phyloP scores from a whole-genome alignment of 92 coral and sea anemone genomes.

The Porites cylindrica region DNA sequence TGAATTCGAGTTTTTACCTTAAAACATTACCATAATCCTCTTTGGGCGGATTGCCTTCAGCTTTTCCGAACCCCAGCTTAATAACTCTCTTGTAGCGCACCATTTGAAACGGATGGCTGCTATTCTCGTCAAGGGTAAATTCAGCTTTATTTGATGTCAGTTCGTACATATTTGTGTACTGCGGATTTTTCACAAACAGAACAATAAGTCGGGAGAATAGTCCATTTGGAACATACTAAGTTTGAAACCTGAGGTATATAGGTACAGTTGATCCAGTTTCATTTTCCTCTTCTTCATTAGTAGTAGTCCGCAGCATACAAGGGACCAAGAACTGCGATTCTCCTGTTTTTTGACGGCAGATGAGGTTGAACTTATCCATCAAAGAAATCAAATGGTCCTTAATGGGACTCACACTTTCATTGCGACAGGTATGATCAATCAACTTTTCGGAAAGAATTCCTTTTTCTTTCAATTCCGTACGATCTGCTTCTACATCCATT shows the following conservation, averaged over 20 bases:
- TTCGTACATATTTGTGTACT: not conserved
- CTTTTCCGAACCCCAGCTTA: not conserved
- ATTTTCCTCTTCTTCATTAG: not conserved
- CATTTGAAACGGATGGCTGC: not conserved
- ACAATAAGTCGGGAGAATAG: conserved; percentile 7
- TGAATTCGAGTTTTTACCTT: too few species aligned
- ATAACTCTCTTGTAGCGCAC: conserved; percentile 17
- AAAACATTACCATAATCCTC: not conserved
- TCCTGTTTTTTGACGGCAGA: not conserved
- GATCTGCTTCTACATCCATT: not conserved
- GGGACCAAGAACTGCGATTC: not conserved
- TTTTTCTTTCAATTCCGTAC: not conserved
- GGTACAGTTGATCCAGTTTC: not conserved
- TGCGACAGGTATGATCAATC: not conserved
- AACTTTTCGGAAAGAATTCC: not conserved
- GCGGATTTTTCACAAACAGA: not conserved
- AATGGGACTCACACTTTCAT: not conserved
- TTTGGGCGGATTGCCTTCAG: not conserved
- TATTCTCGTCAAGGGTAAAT: not conserved
- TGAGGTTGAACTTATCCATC: conserved; percentile 16
- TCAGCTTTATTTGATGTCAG: not conserved
- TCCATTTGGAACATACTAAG: conserved; percentile 24
- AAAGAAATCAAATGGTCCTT: not conserved
- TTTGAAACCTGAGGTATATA: conserved; percentile 2
- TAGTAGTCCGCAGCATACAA: not conserved